These are phyloP conservation scores for Dasyornis broadbenti DNA, from an alignment of 2,113 vertebrate species.

Conservation along the genomic window DNA sequence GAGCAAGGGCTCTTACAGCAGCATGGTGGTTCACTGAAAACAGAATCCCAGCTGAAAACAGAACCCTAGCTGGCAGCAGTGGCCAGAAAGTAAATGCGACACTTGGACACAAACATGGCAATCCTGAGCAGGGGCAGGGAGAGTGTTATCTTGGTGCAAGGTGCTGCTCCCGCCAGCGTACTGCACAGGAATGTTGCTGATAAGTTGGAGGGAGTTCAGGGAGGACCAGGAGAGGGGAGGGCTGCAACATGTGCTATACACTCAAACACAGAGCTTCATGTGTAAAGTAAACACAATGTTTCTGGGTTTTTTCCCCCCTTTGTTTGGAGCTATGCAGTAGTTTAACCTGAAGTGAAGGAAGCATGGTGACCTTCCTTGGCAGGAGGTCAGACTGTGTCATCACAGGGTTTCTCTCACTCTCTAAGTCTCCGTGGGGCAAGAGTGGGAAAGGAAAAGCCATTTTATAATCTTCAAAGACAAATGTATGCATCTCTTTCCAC, in stretches of 20 bases:
- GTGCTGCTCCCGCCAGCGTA: not conserved
- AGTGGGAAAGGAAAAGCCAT: not conserved
- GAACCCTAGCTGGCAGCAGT: not conserved
- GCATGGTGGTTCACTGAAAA: accelerated
- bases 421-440: accelerated
- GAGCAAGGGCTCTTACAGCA: not conserved
- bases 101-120: not conserved
- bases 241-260: not conserved
- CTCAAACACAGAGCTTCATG: not conserved
- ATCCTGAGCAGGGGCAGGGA: not conserved
- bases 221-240: not conserved
- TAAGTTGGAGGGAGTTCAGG: slow-evolving; percentile 12
- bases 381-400: not conserved
- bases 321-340: not conserved
- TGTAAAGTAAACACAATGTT: not conserved
- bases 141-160: not conserved
- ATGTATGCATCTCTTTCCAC: not conserved
- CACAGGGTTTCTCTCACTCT: not conserved
- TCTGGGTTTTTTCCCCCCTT: not conserved
- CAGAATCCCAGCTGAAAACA: not conserved
- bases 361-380: not conserved
- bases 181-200: not conserved
- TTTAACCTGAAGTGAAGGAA: not conserved
- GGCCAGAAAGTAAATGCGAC: not conserved
- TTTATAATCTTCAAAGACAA: not conserved